Percentiles rank a stretch among this genome's conserved stretches.
Evolutionary conservation across 2,888 invertebrate genomes (phyloP).

Genomic region (Napeogenes sylphis): DNA sequence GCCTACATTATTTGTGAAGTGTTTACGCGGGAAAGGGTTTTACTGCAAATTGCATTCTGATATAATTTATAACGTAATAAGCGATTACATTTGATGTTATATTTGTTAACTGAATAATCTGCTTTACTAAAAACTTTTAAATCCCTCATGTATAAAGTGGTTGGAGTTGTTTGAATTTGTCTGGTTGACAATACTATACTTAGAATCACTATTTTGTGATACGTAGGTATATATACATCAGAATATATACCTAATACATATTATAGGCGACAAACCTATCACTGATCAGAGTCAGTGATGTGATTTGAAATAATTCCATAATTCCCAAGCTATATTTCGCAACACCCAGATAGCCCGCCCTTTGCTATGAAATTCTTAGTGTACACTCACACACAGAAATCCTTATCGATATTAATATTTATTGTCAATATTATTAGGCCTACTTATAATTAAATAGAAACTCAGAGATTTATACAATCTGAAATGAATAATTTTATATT

Average conservation of each 20-base stretch:
- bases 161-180: no score
- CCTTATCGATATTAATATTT: conserved; percentile 4
- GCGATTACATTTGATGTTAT: neutral
- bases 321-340: conserved; percentile 36
- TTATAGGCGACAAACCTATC: no score
- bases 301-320: conserved; percentile 31
- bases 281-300: no score
- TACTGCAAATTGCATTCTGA: conserved; percentile 2
- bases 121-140: no score
- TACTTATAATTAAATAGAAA: neutral
- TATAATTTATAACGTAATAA: neutral
- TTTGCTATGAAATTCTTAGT: conserved; percentile 37
- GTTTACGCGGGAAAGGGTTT: neutral
- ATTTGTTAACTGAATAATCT: neutral
- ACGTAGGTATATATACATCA: no score
- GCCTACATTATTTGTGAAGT: conserved; percentile 9
- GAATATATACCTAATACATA: no score
- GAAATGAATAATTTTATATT: no score
- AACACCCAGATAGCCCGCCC: conserved; percentile 40
- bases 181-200: no score
- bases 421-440: neutral
- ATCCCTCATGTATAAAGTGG: no score
- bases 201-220: no score
- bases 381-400: conserved; percentile 32
- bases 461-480: no score